Evolutionary conservation across 2,797 vertebrate genomes (phyloP), one percentile per base, ranked within the genome.

Genomic region (Tolypeutes matacus): DNA sequence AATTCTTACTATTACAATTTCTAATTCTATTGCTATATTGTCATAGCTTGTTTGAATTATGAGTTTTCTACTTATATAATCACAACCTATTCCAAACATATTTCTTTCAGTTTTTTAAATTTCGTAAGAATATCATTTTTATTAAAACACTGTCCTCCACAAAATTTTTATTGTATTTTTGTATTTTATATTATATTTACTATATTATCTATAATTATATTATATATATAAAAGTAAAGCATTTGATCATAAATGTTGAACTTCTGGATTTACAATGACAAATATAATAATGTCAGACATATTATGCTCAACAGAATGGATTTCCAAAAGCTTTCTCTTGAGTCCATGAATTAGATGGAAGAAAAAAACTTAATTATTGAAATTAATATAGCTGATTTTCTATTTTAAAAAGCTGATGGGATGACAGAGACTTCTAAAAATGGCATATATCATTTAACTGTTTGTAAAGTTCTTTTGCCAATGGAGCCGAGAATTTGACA

Each of bases 331-430:
- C 4, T 83, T 93, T 86, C 69, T 42, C 69, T 42, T 85, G 75
- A 77, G 46, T 27, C 39, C 42, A 64, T 86, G 13, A 82, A 56
- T 14, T 82, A 25, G 13, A 76, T 42, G 18, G 46, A 46, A 46
- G 9, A 42, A 20, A 25, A 46, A 62, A 56, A 60, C 1, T 29
- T 20, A 39, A 14, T 51, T 46, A 49, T 1, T 83, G 31, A 13
- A 91, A 83, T 95, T 62, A 88, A 62, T 75, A 86, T 62, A 67
- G 39, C 14, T 80, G 72, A 76, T 83, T 91, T 96, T 60, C 56
- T 73, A 60, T 27, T 60, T 67, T 14, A 60, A 89, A n/a, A 29
- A 60, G 64, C 56, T 67, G 46, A 70, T 53, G 10, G 78, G 31
- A 72, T 29, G 46, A 64, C 20, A 31, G 3, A 51, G 58, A 84